Percentiles rank a stretch among this genome's conserved stretches.
phyloP scores from a whole-genome alignment of 2,797 vertebrate species.

The Schizopygopsis malacanthus region DNA sequence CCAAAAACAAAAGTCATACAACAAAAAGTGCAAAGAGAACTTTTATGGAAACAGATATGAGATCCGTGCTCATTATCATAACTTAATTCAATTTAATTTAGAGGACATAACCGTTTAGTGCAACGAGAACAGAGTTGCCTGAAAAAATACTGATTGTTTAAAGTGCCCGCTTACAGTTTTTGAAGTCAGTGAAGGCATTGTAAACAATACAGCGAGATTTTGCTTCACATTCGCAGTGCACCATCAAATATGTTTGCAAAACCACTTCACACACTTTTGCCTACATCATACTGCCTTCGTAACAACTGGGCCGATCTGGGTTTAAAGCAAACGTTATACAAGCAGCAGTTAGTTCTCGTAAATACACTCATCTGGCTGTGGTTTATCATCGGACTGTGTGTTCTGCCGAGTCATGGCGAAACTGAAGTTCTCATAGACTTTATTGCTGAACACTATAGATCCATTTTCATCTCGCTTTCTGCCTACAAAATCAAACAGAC shows the following conservation, averaged over 20 bases:
- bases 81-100: conserved; percentile 6
- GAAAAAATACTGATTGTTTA: neutral
- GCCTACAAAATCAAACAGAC: conserved; percentile 34
- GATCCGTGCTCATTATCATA: neutral
- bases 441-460: conserved; percentile 51
- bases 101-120: neutral
- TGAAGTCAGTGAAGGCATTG: neutral
- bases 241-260: neutral
- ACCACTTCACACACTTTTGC: too few relatives aligned
- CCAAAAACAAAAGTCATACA: neutral
- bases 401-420: conserved; percentile 29
- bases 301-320: neutral
- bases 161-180: neutral
- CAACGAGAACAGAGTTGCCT: neutral
- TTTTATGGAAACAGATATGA: neutral
- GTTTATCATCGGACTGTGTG: neutral
- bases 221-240: neutral
- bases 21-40: conserved; percentile 1
- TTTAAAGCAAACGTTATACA: neutral
- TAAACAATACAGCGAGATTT: neutral
- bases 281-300: neutral
- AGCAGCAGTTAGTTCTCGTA: conserved; percentile 55
- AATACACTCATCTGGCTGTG: conserved; percentile 43
- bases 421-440: conserved; percentile 59
- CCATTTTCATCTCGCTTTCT: neutral